A percentile compares a stretch with the other conserved stretches of the same genome.
These are phyloP conservation scores for Oreotrochilus melanogaster DNA, from an alignment of 2,113 vertebrate species.

Conservation along the genomic window DNA sequence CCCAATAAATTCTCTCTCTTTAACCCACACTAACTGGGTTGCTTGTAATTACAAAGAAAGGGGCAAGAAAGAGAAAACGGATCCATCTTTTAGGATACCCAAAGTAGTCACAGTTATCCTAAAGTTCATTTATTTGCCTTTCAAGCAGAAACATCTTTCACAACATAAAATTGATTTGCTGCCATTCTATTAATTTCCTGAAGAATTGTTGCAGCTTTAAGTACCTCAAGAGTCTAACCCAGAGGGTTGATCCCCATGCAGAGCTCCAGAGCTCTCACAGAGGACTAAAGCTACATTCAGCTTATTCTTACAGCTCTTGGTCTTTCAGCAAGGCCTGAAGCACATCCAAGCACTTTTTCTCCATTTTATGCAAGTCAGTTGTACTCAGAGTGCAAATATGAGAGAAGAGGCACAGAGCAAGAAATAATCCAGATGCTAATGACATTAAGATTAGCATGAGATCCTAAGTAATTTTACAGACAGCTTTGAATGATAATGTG, in stretches of 20 bases:
- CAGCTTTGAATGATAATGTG: neutral
- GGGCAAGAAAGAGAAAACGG: neutral
- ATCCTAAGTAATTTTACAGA: neutral
- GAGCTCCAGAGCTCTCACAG: neutral
- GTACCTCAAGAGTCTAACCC: neutral
- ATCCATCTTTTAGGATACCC: neutral
- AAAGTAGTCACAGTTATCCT: neutral
- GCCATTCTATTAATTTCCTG: neutral
- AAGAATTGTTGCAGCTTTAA: neutral
- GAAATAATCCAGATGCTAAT: neutral
- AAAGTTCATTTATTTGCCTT: slow-evolving; percentile 17
- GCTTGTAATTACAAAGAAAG: neutral
- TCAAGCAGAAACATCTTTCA: neutral
- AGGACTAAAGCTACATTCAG: neutral
- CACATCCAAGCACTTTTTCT: neutral
- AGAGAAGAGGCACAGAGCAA: neutral
- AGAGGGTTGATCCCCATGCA: neutral
- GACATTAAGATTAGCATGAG: neutral
- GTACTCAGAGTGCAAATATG: neutral
- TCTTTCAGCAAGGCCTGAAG: neutral
- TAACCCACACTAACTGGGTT: slow-evolving; percentile 30
- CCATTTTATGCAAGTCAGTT: neutral
- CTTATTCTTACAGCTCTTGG: neutral
- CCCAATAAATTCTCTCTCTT: slow-evolving; percentile 17
- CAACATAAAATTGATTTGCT: slow-evolving; percentile 27